Evolutionary conservation across 1,140 invertebrate genomes (phyloP).

Genomic region (Uloborus diversus): DNA sequence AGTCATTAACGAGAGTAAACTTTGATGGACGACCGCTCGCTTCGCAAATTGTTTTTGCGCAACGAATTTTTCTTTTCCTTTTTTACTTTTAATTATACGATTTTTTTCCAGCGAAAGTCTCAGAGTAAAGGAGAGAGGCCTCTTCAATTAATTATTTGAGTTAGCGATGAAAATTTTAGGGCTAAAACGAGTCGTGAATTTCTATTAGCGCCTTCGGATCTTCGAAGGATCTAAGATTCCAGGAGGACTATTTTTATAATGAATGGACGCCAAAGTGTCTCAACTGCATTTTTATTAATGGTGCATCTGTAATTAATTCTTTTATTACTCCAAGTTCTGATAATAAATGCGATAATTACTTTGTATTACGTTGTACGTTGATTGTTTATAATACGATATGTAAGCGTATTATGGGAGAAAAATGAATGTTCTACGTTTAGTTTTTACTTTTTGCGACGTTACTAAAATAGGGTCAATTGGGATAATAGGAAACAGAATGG

Average conservation of each 20-base stretch:
- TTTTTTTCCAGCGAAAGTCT: background rate
- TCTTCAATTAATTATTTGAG: constrained; percentile 43
- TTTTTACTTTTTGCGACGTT: too few relatives aligned
- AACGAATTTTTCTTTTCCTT: constrained; percentile 11
- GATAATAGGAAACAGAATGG: too few relatives aligned
- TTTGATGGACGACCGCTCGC: constrained; percentile 41
- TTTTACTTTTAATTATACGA: constrained; percentile 26
- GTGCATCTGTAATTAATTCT: background rate
- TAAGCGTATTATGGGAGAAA: too few relatives aligned
- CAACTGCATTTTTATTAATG: background rate
- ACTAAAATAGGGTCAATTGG: too few relatives aligned
- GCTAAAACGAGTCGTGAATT: constrained; percentile 40
- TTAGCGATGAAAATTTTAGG: constrained; percentile 49
- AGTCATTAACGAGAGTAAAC: constrained; percentile 51
- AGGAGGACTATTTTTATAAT: background rate
- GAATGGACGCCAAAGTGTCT: background rate
- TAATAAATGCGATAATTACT: too few relatives aligned
- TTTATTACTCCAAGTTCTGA: too few relatives aligned
- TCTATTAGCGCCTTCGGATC: constrained; percentile 35
- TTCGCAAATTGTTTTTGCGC: constrained; percentile 42
- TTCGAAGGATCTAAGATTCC: background rate
- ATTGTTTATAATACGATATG: too few relatives aligned
- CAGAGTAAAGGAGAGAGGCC: constrained; percentile 5
- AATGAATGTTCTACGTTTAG: too few relatives aligned
- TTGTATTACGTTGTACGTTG: too few relatives aligned